These are phyloP conservation scores for Oryzias melastigma DNA, from an alignment of 2,113 vertebrate species.

Conservation along the genomic window DNA sequence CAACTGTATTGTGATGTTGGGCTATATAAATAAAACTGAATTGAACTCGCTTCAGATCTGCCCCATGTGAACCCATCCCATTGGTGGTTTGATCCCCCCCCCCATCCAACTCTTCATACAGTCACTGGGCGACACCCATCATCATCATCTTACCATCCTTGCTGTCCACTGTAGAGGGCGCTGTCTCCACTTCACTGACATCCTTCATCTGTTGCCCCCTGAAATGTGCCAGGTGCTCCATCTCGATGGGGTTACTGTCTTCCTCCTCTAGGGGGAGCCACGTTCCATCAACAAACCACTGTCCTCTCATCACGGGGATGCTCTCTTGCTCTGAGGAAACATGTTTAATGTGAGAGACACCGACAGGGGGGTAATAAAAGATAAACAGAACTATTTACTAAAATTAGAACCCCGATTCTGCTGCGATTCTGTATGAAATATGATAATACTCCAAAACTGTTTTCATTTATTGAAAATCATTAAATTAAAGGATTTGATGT, in stretches of 20 bases:
- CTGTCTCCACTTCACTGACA: slow-evolving; percentile 86
- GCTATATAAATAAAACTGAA: no score
- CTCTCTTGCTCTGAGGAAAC: slow-evolving; percentile 85
- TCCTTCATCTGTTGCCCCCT: slow-evolving; percentile 90
- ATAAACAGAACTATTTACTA: no score
- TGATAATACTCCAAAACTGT: no score
- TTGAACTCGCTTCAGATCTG: no score
- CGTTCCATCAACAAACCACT: slow-evolving; percentile 95
- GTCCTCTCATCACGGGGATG: slow-evolving; percentile 95
- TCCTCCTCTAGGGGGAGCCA: slow-evolving; percentile 96
- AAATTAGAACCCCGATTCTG: no score
- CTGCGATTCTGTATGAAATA: no score
- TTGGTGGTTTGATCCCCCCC: not conserved
- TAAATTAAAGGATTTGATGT: no score
- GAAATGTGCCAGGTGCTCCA: slow-evolving; percentile 87
- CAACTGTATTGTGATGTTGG: no score
- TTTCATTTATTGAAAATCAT: no score
- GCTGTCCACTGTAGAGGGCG: slow-evolving; percentile 84
- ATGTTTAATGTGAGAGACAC: not conserved
- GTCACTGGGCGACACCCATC: not conserved
- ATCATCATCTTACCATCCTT: slow-evolving; percentile 85
- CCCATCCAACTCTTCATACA: not conserved
- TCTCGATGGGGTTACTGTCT: slow-evolving; percentile 93
- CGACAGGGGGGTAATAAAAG: no score
- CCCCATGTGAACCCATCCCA: no score